Evolutionary conservation across 2,113 vertebrate species (phyloP).

Genomic region (Paradoxurus hermaphroditus): DNA sequence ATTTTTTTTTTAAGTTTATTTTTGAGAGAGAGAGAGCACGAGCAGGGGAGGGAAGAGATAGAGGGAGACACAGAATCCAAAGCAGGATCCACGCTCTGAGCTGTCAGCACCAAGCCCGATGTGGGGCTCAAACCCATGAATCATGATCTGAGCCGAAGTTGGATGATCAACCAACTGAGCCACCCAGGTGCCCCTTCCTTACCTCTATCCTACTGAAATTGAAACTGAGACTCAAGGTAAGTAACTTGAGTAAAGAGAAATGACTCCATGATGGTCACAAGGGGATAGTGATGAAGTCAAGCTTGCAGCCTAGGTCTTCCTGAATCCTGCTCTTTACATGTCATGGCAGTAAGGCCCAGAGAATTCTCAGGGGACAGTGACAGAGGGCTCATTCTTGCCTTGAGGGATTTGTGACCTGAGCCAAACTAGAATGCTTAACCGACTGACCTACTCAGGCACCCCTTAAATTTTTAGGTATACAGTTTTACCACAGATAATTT

Average conservation of each 20-base stretch:
- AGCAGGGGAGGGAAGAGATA: no score
- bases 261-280: neutral
- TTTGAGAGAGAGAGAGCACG: no score
- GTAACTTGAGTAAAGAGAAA: neutral
- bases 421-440: no score
- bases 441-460: no score
- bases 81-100: no score
- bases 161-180: no score
- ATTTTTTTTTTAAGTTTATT: no score
- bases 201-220: neutral
- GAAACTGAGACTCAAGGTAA: neutral
- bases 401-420: neutral
- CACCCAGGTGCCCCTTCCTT: neutral
- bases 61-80: no score
- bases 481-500: neutral
- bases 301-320: neutral
- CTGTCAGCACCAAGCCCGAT: no score
- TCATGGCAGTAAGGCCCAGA: neutral
- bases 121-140: no score
- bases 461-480: neutral
- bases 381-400: neutral
- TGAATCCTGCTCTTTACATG: neutral
- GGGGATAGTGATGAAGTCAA: neutral
- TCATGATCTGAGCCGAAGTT: no score
- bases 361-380: neutral